Conservation (phyloP, 2,113 vertebrate species). For the Takifugu bimaculatus region DNA sequence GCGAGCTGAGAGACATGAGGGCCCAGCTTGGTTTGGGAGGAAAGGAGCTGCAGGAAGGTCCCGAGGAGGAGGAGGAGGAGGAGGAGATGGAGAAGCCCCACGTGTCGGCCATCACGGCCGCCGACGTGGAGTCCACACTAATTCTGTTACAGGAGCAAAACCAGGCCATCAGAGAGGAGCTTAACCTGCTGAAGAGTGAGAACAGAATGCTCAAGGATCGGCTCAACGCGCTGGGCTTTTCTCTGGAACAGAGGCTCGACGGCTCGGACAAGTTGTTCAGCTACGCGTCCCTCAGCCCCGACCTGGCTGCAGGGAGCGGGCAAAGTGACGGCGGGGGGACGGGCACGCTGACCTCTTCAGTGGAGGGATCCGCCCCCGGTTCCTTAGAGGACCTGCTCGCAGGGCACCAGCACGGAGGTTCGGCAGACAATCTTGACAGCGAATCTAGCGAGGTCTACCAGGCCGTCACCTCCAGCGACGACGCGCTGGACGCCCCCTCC, state of each 20-base stretch:
- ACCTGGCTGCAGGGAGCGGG: slow-evolving; percentile 74
- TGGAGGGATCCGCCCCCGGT: slow-evolving; percentile 89
- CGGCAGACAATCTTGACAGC: slow-evolving; percentile 90
- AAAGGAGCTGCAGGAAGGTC: slow-evolving; percentile 69
- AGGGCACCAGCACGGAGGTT: slow-evolving; percentile 87
- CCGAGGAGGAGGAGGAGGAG: slow-evolving; percentile 72
- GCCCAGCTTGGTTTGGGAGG: slow-evolving; percentile 82
- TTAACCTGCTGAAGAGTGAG: slow-evolving; percentile 90
- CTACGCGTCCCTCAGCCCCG: slow-evolving; percentile 84
- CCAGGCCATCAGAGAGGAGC: slow-evolving; percentile 85
- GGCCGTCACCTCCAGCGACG: slow-evolving; percentile 89
- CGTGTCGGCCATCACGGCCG: slow-evolving; percentile 75
- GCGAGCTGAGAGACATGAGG: slow-evolving; percentile 86
- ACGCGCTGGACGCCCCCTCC: slow-evolving; percentile 87
- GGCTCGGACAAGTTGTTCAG: slow-evolving; percentile 85
- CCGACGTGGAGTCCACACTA: slow-evolving; percentile 85
- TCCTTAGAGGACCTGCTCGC: slow-evolving; percentile 91
- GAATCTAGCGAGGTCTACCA: slow-evolving; percentile 95
- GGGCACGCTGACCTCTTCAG: slow-evolving; percentile 85
- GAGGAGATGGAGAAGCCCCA: slow-evolving; percentile 78
- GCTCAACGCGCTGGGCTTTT: slow-evolving; percentile 90
- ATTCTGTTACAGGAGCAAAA: slow-evolving; percentile 91
- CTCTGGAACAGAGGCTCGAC: slow-evolving; percentile 87
- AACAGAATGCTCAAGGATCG: slow-evolving; percentile 94
- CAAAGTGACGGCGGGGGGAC: slow-evolving; percentile 85